These are phyloP conservation scores for Pocillopora grandis DNA, from an alignment of 92 coral and sea anemone species.

Conservation along the genomic window DNA sequence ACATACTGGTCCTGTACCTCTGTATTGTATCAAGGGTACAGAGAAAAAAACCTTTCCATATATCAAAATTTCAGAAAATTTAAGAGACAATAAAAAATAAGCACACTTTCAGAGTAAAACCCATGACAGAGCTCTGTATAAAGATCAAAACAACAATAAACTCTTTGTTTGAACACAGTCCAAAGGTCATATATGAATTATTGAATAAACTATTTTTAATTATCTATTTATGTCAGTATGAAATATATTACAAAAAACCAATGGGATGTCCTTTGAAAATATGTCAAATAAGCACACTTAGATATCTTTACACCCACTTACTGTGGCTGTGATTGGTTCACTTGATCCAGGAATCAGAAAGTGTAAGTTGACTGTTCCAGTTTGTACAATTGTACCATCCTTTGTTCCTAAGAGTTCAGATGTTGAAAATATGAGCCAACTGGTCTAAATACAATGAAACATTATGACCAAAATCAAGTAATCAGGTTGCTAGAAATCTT, in stretches of 20 bases:
- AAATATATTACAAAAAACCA: background rate
- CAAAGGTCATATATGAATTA: too few species aligned
- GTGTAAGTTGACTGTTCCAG: slow-evolving; percentile 79
- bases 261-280: background rate
- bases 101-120: too few species aligned
- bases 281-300: background rate
- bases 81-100: too few species aligned
- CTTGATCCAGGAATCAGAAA: slow-evolving; percentile 89
- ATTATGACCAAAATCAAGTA: too few species aligned
- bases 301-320: slow-evolving; percentile 20
- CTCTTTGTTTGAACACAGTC: too few species aligned
- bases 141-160: too few species aligned
- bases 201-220: background rate
- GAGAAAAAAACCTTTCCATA: too few species aligned
- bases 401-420: slow-evolving; percentile 7
- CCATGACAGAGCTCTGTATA: too few species aligned
- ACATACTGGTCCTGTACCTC: too few species aligned
- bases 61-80: too few species aligned
- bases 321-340: slow-evolving; percentile 87
- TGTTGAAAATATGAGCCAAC: background rate
- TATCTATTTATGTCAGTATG: background rate
- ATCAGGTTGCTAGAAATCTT: too few species aligned
- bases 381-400: slow-evolving; percentile 28
- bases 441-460: background rate
- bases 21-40: too few species aligned